A percentile compares a stretch with the other conserved stretches of the same genome.
phyloP scores from a whole-genome alignment of 2,797 vertebrate genomes.

The Molossus molossus region DNA sequence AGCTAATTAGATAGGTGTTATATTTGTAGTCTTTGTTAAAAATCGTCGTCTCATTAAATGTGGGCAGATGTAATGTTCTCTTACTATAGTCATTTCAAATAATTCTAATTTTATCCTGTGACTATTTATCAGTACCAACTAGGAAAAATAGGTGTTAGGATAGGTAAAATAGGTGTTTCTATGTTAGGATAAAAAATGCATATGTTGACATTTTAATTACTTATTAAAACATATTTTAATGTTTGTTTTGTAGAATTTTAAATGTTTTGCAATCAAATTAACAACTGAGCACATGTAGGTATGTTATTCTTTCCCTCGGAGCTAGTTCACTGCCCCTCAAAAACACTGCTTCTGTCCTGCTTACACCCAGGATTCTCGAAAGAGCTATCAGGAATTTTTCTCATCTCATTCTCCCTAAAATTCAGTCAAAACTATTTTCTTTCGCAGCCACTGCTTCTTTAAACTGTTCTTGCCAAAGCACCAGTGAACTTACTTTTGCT shows the following conservation, averaged over 20 bases:
- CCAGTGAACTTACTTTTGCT: background rate
- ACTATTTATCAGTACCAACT: background rate
- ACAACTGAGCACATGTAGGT: background rate
- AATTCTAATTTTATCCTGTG: constrained; percentile 60
- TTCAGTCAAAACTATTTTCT: background rate
- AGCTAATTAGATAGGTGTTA: constrained; percentile 12
- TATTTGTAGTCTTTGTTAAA: constrained; percentile 27
- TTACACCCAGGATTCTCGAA: background rate
- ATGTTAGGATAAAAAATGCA: background rate
- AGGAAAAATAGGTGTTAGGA: constrained; percentile 6
- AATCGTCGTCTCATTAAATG: constrained; percentile 57
- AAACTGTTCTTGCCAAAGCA: background rate
- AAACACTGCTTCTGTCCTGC: background rate
- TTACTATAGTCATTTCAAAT: constrained; percentile 49
- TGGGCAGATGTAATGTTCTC: background rate
- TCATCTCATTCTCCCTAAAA: background rate
- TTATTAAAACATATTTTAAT: constrained; percentile 40
- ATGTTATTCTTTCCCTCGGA: background rate
- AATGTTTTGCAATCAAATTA: constrained; percentile 42
- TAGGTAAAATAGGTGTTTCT: constrained; percentile 26
- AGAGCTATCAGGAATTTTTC: background rate
- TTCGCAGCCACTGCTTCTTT: background rate
- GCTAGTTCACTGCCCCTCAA: background rate
- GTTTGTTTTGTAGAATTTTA: constrained; percentile 6
- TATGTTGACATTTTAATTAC: constrained; percentile 39